Evolutionary conservation across 2,888 invertebrate genomes (phyloP).

Genomic region (Drosophila neoperkinsi): DNA sequence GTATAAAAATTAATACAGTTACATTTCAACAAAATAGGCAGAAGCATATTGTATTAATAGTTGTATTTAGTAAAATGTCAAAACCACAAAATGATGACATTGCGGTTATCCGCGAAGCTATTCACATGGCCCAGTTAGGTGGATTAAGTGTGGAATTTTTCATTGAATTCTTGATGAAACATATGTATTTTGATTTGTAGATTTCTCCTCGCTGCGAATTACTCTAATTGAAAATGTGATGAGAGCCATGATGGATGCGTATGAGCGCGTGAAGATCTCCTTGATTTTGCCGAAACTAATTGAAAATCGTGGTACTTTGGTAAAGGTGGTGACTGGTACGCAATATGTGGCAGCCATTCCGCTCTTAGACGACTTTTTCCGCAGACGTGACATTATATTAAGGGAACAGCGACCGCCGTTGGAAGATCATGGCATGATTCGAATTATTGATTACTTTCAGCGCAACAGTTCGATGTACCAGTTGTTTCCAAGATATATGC

Average conservation of each 20-base stretch:
- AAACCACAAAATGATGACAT: not conserved
- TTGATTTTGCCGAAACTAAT: constrained; percentile 61
- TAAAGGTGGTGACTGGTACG: constrained; percentile 28
- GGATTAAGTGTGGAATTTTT: not conserved
- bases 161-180: not conserved
- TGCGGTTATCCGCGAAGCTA: constrained; percentile 2
- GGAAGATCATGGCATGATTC: constrained; percentile 55
- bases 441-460: constrained; percentile 66
- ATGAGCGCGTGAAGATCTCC: constrained; percentile 58
- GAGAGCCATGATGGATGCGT: constrained; percentile 40
- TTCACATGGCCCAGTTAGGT: constrained; percentile 25
- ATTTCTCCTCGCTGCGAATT: constrained; percentile 45
- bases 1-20: not conserved
- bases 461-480: constrained; percentile 34
- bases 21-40: not conserved
- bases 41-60: not conserved
- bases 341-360: constrained; percentile 34
- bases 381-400: constrained; percentile 47
- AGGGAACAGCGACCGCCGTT: constrained; percentile 43
- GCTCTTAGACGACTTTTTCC: constrained; percentile 45
- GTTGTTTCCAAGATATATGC: constrained; percentile 32
- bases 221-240: constrained; percentile 43
- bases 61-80: constrained; percentile 16
- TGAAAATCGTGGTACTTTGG: constrained; percentile 20
- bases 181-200: constrained; percentile 15